Percentiles rank a stretch among this genome's conserved stretches.
Evolutionary conservation across 1,140 invertebrate species (phyloP).

Genomic region (Nebria ingens): DNA sequence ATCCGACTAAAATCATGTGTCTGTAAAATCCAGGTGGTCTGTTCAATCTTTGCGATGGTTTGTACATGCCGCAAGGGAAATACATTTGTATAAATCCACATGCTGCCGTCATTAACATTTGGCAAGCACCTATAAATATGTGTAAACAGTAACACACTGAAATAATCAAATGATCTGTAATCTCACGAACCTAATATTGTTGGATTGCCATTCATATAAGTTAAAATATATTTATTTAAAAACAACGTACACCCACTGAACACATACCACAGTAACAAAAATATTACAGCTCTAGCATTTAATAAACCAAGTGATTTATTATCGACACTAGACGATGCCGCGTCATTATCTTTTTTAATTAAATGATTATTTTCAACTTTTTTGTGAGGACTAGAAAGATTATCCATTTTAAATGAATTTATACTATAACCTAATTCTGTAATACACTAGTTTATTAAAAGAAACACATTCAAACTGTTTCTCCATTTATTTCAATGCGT

Average conservation of each 20-base stretch:
- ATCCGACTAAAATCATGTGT: slow-evolving; percentile 68
- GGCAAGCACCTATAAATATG: slow-evolving; percentile 46
- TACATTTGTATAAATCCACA: slow-evolving; percentile 71
- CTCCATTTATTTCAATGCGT: too few relatives aligned
- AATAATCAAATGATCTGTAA: slow-evolving; percentile 8
- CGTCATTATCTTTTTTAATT: background rate
- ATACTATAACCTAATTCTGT: too few relatives aligned
- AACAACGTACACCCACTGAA: slow-evolving; percentile 72
- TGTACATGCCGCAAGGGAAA: slow-evolving; percentile 63
- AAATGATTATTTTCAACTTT: background rate
- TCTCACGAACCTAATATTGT: slow-evolving; percentile 57
- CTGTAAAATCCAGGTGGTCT: slow-evolving; percentile 62
- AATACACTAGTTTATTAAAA: too few relatives aligned
- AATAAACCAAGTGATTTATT: slow-evolving; percentile 33
- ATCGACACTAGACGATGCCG: background rate
- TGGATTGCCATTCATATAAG: slow-evolving; percentile 67
- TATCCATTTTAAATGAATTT: slow-evolving; percentile 11
- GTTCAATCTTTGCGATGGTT: slow-evolving; percentile 45
- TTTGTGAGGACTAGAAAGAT: background rate
- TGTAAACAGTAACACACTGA: slow-evolving; percentile 3
- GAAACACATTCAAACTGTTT: too few relatives aligned
- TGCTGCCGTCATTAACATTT: slow-evolving; percentile 68
- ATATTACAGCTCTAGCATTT: slow-evolving; percentile 55
- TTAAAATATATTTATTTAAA: slow-evolving; percentile 74
- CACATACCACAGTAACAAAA: slow-evolving; percentile 65